phyloP scores from a whole-genome alignment of 2,888 invertebrate species.

The Drosophila tripunctata region DNA sequence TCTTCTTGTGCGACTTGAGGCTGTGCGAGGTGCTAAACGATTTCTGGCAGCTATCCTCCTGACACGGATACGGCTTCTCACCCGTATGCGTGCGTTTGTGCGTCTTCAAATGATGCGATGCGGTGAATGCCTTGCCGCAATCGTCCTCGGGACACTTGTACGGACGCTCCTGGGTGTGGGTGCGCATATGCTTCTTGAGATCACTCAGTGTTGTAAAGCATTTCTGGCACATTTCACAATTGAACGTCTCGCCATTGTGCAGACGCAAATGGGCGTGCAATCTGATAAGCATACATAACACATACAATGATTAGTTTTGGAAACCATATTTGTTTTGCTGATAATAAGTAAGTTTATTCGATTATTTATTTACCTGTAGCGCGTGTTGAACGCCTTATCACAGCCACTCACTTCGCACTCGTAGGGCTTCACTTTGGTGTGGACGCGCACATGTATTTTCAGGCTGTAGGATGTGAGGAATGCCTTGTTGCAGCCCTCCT shows the following conservation, averaged over 20 bases:
- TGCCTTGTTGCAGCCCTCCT: conserved; percentile 94
- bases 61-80: conserved; percentile 91
- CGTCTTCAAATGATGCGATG: conserved; percentile 96
- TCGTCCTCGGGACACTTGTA: conserved; percentile 93
- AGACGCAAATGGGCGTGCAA: conserved; percentile 95
- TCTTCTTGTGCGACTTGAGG: conserved; percentile 91
- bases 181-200: conserved; percentile 96
- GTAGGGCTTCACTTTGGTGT: conserved; percentile 96
- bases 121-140: conserved; percentile 96
- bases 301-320: conserved; percentile 24
- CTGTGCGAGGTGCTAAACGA: conserved; percentile 94
- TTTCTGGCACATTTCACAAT: conserved; percentile 94
- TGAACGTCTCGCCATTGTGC: conserved; percentile 97
- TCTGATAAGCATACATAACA: conserved; percentile 79
- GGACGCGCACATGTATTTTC: conserved; percentile 96
- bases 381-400: conserved; percentile 96
- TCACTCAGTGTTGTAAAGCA: conserved; percentile 97
- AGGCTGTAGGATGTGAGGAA: conserved; percentile 97
- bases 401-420: conserved; percentile 93
- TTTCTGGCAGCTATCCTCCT: conserved; percentile 88
- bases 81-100: conserved; percentile 91
- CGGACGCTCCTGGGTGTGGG: conserved; percentile 95
- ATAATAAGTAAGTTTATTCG: neutral
- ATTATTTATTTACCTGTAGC: conserved; percentile 88
- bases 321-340: conserved; percentile 6